A percentile compares a stretch with the other conserved stretches of the same genome.
phyloP scores from a whole-genome alignment of 2,888 invertebrate species.

The Aporophyla nigra region DNA sequence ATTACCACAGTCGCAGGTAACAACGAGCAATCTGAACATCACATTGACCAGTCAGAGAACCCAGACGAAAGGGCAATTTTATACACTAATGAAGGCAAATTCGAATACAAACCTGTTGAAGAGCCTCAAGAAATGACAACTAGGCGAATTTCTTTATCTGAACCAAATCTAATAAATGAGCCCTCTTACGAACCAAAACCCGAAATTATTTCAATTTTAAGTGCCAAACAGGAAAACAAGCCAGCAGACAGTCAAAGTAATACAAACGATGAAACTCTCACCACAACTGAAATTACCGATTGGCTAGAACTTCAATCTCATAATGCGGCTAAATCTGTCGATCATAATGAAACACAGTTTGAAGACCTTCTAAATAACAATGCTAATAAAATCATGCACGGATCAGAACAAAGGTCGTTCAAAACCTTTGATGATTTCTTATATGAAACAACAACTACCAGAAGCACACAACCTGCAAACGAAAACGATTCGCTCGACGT shows the following conservation, averaged over 20 bases:
- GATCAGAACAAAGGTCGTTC: constrained; percentile 79
- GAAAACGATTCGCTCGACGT: constrained; percentile 35
- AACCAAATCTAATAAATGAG: constrained; percentile 75
- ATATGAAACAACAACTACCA: constrained; percentile 63
- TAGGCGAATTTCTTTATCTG: constrained; percentile 73
- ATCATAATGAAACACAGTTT: constrained; percentile 48
- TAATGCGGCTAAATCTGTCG: constrained; percentile 55
- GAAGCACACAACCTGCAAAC: constrained; percentile 19
- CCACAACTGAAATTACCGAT: constrained; percentile 73
- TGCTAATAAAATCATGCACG: constrained; percentile 61
- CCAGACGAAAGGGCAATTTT: constrained; percentile 65
- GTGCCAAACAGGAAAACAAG: constrained; percentile 58
- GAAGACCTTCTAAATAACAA: constrained; percentile 63
- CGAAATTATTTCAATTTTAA: constrained; percentile 77
- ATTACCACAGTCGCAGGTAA: constrained; percentile 48
- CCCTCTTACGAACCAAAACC: constrained; percentile 78
- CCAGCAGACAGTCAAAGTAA: constrained; percentile 25
- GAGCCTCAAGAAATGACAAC: constrained; percentile 70
- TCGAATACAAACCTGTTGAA: constrained; percentile 60
- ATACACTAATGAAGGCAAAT: constrained; percentile 66
- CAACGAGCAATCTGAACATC: constrained; percentile 59
- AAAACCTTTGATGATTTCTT: constrained; percentile 73
- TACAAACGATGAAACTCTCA: constrained; percentile 46
- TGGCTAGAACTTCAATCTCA: constrained; percentile 76
- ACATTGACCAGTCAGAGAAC: constrained; percentile 46